These are phyloP conservation scores for Etheostoma cragini DNA, from an alignment of 2,113 vertebrate genomes.

Conservation along the genomic window DNA sequence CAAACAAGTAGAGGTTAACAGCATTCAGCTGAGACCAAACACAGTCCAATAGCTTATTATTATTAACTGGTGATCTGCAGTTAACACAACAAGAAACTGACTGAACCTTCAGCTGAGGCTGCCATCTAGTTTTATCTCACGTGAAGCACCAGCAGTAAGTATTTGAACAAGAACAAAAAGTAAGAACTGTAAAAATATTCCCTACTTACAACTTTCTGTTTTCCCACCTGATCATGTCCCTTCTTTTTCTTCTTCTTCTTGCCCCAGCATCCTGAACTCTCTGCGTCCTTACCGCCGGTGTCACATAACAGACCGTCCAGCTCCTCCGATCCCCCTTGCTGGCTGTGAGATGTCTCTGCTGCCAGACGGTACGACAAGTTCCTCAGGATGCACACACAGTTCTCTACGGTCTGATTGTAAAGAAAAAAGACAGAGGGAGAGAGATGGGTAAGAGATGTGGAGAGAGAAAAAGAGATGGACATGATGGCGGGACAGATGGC, in stretches of 20 bases:
- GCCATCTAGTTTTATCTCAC: not conserved
- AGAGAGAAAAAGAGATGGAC: constrained; percentile 15
- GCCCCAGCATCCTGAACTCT: constrained; percentile 98
- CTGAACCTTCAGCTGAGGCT: not conserved
- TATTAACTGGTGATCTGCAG: not conserved
- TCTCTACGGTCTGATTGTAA: constrained; percentile 92
- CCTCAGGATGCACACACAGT: constrained; percentile 99
- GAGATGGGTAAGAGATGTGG: not conserved
- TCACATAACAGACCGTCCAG: constrained; percentile 97
- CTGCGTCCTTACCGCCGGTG: constrained; percentile 91
- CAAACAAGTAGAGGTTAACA: constrained; percentile 1
- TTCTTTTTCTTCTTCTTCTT: constrained; percentile 99
- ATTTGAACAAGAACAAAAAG: not conserved
- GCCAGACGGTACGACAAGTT: constrained; percentile 99
- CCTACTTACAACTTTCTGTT: not conserved
- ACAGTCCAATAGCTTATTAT: not conserved
- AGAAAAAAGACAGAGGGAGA: not conserved
- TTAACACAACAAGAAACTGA: not conserved
- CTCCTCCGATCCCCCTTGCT: constrained; percentile 97
- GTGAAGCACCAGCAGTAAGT: not conserved
- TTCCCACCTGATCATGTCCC: constrained; percentile 95
- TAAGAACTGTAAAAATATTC: not conserved
- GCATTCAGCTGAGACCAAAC: not conserved
- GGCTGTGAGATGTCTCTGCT: constrained; percentile 98
- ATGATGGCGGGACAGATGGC: constrained; percentile 20